Evolutionary conservation across 1,140 invertebrate species (phyloP), one percentile per base, ranked within the genome.

Genomic region (Cydia pomonella): DNA sequence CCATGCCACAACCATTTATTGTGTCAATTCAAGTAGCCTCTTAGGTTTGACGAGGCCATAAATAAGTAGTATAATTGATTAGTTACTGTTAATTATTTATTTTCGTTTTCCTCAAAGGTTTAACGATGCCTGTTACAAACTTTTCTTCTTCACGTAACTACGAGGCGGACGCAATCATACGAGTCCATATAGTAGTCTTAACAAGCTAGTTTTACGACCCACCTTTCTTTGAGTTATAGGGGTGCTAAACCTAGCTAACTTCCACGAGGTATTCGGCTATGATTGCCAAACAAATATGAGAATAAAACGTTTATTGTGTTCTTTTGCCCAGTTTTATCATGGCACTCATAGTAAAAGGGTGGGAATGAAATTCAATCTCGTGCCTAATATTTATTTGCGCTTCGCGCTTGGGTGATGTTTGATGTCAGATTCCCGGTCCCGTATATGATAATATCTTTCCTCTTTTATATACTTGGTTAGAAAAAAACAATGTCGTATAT

Each of bases 151-250:
- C 53, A 12, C 18, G 53, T 59, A 12, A 59, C 53, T 59, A 59
- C 53, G 7, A 59, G n/a, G 5, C 53, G 53, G 53, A 59, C 53
- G 53, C 2, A 59, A 59, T 59, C 53, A 23, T 59, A 12, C 53
- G 21, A 59, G 53, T 59, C 53, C 53, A 59, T 59, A 12, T 59
- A 59, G 16, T 33, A 69, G 27, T 69, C 29, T 69, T 69, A 69
- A 69, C 64, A 69, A 69, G 64, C 64, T 38, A 38, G 64, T 69
- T 69, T 69, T 69, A 69, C 64, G 64, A 38, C 27, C 64, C n/a
- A 69, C 64, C 64, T 69, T 69, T 21, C 27, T 27, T 69, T 69
- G 64, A 69, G 64, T 69, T 69, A 69, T 33, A 21, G 64, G 27
- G 64, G 64, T 29, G 27, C 16, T 38, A 38, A 69, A 41, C 27